Evolutionary conservation across 2,888 invertebrate species (phyloP), one percentile per base, ranked within the genome.

Genomic region (Trilocha varians): DNA sequence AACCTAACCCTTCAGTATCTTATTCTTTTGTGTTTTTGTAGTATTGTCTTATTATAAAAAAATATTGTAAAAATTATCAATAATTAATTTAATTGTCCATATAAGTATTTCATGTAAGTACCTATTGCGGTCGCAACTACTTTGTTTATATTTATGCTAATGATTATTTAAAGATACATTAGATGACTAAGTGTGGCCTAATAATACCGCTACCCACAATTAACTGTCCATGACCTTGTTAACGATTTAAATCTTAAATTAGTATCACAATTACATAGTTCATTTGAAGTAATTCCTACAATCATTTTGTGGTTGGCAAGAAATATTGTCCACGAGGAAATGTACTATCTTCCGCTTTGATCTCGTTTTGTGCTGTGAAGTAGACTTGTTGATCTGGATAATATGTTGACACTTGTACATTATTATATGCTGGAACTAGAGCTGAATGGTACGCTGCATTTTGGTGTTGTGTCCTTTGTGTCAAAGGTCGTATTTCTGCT

Each of bases 251-350:
- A 25, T 9, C 25, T 39, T 44, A 39, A 18, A 39, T 34, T 39
- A 34, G 34, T 39, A 39, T 39, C 39, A 39, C 39, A 39, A 39
- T 39, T 16, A 15, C 15, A 15, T 38, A 34, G 17, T 34, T 13
- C 17, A 39, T 11, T n/a, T 16, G 5, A 14, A 6, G 11, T 14
- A 14, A 38, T 13, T 13, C 13, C 13, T 17, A 34, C 13, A 13
- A 13, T 46, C 38, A 51, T 40, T 49, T 35, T 17, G 18, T 57
- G 18, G 63, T 63, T 1, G 79, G 78, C 48, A 62, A 50, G 48
- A 82, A 82, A 55, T 70, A 78, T 42, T 72, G 65, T 18, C 73
- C 75, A n/a, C 49, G 48, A 2, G 49, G 48, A 40, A 70, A 62
- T 13, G 42, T 43, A 0, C 45, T 14, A 17, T 45, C 55, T 34